These are phyloP conservation scores for Sebastolobus altivelis DNA, from an alignment of 2,797 vertebrate species.

Conservation along the genomic window DNA sequence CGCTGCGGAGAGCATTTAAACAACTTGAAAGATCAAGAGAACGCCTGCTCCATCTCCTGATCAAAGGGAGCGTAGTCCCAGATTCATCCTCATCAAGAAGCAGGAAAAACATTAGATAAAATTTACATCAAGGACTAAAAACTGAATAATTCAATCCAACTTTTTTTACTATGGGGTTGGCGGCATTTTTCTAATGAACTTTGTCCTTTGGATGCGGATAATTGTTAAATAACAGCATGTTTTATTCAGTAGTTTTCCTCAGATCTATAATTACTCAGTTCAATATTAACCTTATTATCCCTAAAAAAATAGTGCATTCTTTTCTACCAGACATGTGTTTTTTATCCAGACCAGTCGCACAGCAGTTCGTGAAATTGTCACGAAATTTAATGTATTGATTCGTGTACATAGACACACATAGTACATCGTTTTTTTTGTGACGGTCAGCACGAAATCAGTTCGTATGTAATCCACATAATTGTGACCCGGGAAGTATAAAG, in stretches of 20 bases:
- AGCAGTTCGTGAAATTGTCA: no score
- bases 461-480: no score
- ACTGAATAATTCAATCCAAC: constrained; percentile 73
- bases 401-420: no score
- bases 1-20: constrained; percentile 47
- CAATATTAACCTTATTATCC: constrained; percentile 53
- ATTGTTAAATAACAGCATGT: constrained; percentile 53
- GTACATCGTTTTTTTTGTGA: no score
- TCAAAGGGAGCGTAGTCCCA: constrained; percentile 76
- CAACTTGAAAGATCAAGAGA: constrained; percentile 65
- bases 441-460: no score
- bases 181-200: constrained; percentile 46
- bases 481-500: no score
- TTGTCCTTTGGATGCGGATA: constrained; percentile 51
- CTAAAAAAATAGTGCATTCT: constrained; percentile 1
- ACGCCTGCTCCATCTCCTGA: constrained; percentile 58
- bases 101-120: constrained; percentile 60
- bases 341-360: not conserved
- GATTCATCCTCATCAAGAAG: constrained; percentile 74
- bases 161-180: constrained; percentile 4
- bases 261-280: constrained; percentile 61
- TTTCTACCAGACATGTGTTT: constrained; percentile 18
- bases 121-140: constrained; percentile 74
- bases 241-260: constrained; percentile 60
- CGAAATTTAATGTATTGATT: no score